phyloP scores from a whole-genome alignment of 2,113 vertebrate genomes.

The Cettia cetti region DNA sequence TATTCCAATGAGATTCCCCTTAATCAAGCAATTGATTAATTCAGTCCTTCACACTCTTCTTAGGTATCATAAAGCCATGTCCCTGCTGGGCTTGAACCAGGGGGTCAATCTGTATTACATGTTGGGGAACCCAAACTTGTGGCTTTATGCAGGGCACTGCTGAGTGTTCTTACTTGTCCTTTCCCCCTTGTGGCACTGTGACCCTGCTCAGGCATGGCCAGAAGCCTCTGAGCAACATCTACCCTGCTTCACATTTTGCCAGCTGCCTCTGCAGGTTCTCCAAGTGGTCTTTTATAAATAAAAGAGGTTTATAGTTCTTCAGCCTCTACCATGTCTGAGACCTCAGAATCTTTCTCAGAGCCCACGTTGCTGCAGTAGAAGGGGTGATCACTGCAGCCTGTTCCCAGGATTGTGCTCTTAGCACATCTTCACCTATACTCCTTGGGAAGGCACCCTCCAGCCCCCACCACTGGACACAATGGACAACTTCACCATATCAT shows the following conservation, averaged over 20 bases:
- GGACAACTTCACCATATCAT: neutral
- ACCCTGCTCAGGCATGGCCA: neutral
- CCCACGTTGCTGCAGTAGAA: fast-evolving
- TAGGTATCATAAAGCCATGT: neutral
- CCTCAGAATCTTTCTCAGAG: neutral
- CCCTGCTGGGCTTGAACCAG: neutral
- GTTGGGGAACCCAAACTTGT: fast-evolving
- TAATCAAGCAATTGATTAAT: neutral
- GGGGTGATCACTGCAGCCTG: fast-evolving
- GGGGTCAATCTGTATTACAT: neutral
- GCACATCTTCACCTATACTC: neutral
- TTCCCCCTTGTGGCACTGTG: neutral
- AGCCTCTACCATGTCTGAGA: neutral
- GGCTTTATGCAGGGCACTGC: neutral
- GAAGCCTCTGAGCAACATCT: neutral
- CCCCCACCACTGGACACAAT: no score
- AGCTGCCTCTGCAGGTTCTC: neutral
- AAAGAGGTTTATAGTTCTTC: neutral
- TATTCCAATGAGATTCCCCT: neutral
- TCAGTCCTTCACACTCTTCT: neutral
- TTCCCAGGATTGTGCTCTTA: neutral
- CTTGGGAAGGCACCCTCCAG: neutral
- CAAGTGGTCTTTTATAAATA: neutral
- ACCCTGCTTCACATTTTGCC: neutral
- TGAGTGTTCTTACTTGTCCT: neutral